These are phyloP conservation scores for Callyntrura sp. DNA, from an alignment of 2,888 invertebrate species.

Conservation along the genomic window DNA sequence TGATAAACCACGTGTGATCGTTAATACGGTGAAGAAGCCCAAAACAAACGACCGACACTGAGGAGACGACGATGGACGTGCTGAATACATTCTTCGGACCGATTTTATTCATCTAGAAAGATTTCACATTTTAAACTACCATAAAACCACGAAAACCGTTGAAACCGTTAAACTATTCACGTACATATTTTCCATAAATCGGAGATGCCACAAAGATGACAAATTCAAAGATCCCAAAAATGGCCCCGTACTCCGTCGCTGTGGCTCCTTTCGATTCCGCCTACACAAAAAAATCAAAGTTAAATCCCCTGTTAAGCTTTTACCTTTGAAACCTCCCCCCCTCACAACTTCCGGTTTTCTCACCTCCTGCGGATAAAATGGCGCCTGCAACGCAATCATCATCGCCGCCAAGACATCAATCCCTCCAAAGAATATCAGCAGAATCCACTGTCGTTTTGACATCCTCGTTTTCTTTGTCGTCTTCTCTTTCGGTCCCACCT, in stretches of 20 bases:
- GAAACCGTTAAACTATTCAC: neutral
- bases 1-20: constrained; percentile 79
- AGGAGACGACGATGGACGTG: constrained; percentile 93
- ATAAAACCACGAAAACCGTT: too few relatives aligned
- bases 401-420: constrained; percentile 94
- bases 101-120: constrained; percentile 89
- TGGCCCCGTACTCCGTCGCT: constrained; percentile 90
- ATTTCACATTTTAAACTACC: neutral
- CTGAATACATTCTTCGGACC: constrained; percentile 94
- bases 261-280: constrained; percentile 93
- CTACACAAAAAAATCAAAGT: constrained; percentile 85
- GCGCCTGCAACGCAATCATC: constrained; percentile 93
- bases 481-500: too few relatives aligned
- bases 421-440: constrained; percentile 91
- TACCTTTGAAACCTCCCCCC: too few relatives aligned
- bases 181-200: constrained; percentile 77
- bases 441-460: constrained; percentile 92
- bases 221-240: constrained; percentile 88
- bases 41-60: constrained; percentile 93
- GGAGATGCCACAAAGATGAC: constrained; percentile 56
- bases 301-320: neutral
- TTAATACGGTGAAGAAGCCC: constrained; percentile 86
- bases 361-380: too few relatives aligned
- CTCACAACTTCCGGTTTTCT: neutral
- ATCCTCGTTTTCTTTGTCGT: too few relatives aligned